Conservation (phyloP, 2,113 vertebrate genomes). For the Vulpes lagopus region DNA sequence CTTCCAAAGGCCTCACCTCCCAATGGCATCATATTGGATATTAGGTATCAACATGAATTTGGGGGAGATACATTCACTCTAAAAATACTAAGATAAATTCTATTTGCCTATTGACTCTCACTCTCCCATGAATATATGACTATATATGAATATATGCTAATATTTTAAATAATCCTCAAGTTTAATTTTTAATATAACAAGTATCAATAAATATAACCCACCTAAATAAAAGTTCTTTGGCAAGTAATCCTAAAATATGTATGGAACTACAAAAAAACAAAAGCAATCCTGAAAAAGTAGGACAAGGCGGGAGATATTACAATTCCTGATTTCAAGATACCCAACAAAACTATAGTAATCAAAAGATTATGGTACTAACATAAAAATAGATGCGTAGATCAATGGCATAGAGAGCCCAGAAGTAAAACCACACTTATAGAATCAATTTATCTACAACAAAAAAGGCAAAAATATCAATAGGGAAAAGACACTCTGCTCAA, state of each 20-base stretch:
- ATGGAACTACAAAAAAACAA: neutral
- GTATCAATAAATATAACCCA: neutral
- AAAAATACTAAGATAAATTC: neutral
- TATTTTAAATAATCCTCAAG: slow-evolving; percentile 28
- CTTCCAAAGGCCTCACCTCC: neutral
- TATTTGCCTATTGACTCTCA: neutral
- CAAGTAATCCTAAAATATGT: neutral
- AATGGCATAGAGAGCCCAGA: neutral
- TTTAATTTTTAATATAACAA: slow-evolving; percentile 45
- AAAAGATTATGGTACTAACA: neutral
- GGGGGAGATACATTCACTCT: neutral
- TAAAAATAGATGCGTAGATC: neutral
- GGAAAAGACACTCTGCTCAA: neutral
- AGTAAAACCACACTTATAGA: neutral
- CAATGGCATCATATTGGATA: neutral
- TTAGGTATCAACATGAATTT: neutral
- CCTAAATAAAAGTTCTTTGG: slow-evolving; percentile 1
- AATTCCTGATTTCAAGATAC: neutral
- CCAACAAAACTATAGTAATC: neutral
- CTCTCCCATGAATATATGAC: neutral
- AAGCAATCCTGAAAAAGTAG: neutral
- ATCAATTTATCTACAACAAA: neutral
- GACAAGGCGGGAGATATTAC: neutral
- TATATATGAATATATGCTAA: neutral
- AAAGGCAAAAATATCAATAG: neutral